A percentile compares a stretch with the other conserved stretches of the same genome.
These are phyloP conservation scores for Hartigia nigra DNA, from an alignment of 2,888 invertebrate genomes.

Conservation along the genomic window DNA sequence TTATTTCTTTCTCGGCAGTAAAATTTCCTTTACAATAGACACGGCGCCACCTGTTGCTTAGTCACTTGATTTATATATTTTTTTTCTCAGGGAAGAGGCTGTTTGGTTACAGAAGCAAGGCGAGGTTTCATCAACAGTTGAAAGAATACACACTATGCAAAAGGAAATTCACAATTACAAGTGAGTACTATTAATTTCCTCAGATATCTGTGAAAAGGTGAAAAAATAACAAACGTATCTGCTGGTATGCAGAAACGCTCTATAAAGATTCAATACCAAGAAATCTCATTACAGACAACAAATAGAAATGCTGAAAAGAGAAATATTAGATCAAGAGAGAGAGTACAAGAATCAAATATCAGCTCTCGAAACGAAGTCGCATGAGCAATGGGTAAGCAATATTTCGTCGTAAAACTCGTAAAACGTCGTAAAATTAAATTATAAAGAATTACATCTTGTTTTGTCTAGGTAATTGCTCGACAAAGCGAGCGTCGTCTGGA, in stretches of 20 bases:
- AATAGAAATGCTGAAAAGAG: slow-evolving; percentile 79
- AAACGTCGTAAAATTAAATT: slow-evolving; percentile 6
- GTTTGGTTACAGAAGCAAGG: slow-evolving; percentile 84
- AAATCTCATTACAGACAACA: slow-evolving; percentile 68
- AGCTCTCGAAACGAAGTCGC: slow-evolving; percentile 84
- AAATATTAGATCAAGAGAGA: slow-evolving; percentile 87
- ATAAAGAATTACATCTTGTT: slow-evolving; percentile 16
- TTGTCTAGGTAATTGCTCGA: slow-evolving; percentile 75
- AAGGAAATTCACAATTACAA: slow-evolving; percentile 84
- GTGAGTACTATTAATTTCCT: slow-evolving; percentile 66
- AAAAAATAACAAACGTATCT: neutral
- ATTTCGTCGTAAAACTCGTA: too few species aligned
- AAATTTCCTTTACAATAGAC: neutral
- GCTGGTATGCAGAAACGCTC: neutral
- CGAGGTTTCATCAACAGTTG: slow-evolving; percentile 82
- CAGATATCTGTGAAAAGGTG: neutral
- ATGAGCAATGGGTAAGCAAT: slow-evolving; percentile 79
- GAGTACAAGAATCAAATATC: slow-evolving; percentile 78
- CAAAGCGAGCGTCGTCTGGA: slow-evolving; percentile 86
- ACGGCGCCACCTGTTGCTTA: neutral
- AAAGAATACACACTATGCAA: slow-evolving; percentile 81
- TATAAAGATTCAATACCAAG: slow-evolving; percentile 3
- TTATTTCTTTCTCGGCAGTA: neutral
- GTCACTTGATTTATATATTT: neutral
- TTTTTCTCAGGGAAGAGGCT: slow-evolving; percentile 77